Base-by-base conservation (phyloP, 2,888 invertebrate genomes). In the Capitulum mitella region DNA sequence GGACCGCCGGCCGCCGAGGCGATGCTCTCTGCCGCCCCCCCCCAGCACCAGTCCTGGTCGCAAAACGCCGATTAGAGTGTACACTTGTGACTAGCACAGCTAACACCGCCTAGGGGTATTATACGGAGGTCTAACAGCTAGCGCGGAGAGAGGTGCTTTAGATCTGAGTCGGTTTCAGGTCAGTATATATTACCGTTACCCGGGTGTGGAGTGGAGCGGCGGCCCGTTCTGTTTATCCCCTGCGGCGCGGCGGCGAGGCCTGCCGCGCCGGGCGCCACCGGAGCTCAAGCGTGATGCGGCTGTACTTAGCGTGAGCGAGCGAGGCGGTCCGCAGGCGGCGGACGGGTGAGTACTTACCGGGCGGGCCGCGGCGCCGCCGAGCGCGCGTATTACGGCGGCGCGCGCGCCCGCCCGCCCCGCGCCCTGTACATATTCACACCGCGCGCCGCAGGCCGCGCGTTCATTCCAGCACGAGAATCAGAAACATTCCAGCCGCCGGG, bases 181-280 rank as follows among this genome's bases (percentile, higher is more conserved):
- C 70, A 70, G 70, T 70, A 70, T 70, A 70, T 70, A 64, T 70
- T 40, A 16, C 70, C 70, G 70, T 70, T 70, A 70, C 70, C 58
- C n/a, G 58, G 58, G 5, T 58, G 58, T n/a, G 43, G 6, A 8
- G 43, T 12, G 5, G 43, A 8, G 43, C 43, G 43, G 43, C 12
- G 43, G 43, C 43, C 12, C 12, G 43, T 5, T 5, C 43, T 12
- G 43, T 12, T 12, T 12, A 12, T 43, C 43, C 43, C 6, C 12
- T 43, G 43, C 6, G 43, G 43, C 5, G 43, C 6, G 43, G 43
- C 43, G 43, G 43, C 6, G 43, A 43, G 43, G 43, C 6, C 43
- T 43, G 43, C 43, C 43, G 43, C 43, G 43, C 43, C 43, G 43
- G 12, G 43, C 16, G 51, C 51, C n/a, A n/a, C n/a, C n/a, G n/a